Percentiles rank a stretch among this genome's conserved stretches.
These are phyloP conservation scores for Mungos mungo DNA, from an alignment of 2,113 vertebrate genomes.

Conservation along the genomic window DNA sequence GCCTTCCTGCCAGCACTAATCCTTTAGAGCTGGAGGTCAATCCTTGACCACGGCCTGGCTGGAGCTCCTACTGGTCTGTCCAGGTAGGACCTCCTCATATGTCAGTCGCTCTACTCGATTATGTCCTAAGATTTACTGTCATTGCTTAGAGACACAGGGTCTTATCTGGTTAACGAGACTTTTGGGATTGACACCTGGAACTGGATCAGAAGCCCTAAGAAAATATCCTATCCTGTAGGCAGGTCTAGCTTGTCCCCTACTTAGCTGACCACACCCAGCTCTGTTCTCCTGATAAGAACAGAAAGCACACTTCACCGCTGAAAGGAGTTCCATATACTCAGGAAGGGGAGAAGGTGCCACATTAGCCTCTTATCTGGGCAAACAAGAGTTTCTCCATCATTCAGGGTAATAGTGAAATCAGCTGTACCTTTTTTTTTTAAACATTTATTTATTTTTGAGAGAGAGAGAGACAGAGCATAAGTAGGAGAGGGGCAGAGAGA, in stretches of 20 bases:
- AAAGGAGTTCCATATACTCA: fast-evolving
- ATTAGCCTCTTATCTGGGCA: neutral
- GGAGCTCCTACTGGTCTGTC: neutral
- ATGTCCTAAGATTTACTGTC: neutral
- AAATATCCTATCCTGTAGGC: neutral
- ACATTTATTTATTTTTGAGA: too few species aligned
- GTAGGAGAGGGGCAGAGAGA: too few species aligned
- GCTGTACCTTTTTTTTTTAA: neutral
- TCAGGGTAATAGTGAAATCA: neutral
- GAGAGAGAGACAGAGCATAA: too few species aligned
- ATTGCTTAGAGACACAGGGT: neutral
- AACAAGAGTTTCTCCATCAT: neutral
- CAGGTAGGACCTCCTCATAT: neutral
- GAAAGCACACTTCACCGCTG: neutral
- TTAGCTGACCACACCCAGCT: neutral
- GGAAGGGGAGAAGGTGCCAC: neutral
- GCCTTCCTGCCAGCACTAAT: neutral
- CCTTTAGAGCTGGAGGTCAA: neutral
- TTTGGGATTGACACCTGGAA: neutral
- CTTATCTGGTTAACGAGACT: neutral
- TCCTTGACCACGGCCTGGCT: neutral
- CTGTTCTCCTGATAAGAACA: neutral
- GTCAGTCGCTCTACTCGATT: neutral
- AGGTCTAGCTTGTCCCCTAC: neutral
- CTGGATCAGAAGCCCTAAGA: neutral